Base-by-base conservation (phyloP, 1,140 invertebrate species). In the Atopsyche davidsoni region DNA sequence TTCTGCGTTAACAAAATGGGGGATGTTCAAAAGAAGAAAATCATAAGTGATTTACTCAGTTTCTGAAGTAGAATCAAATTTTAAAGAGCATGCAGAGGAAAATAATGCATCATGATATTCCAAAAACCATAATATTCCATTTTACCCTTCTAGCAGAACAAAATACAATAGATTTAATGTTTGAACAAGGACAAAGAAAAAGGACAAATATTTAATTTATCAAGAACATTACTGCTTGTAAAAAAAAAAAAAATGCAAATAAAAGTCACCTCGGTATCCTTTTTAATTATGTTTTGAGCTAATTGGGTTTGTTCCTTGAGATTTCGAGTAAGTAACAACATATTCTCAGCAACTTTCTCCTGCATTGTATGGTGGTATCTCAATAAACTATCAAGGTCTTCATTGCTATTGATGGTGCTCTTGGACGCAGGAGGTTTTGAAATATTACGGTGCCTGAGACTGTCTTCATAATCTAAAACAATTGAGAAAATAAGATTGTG, bases 271-370 rank as follows among this genome's bases (percentile, higher is more conserved):
- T 89, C 84, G 13, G 82, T 87, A 66, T 96, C 92, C 55, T 83
- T 84, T 64, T 80, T 86, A 32, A 96, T 92, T 51, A 96, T 90
- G 47, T 79, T 80, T 64, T 85, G 88, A 25, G 91, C 89, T 17
- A 87, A 80, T 57, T 83, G 75, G 3, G 89, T 87, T 64, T 94
- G 91, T 64, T 95, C 89, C 67, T 94, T 94, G 18, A 96, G 79
- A 63, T 79, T 92, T 45, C 80, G 82, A 0, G 91, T 88, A 55
- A 96, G 77, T n/a, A 79, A 71, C 2, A 96, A 69, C 89, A 97
- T 94, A 62, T 96, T 90, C 59, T 94, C 88, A 0, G 92, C 90
- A 34, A 96, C 85, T 66, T 89, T 92, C 62, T 94, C 90, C 64
- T 96, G 92, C 66, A 89, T 81, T 57, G 85, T 81, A 59, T 89